phyloP scores from a whole-genome alignment of 2,113 vertebrate species.

The Pongo pygmaeus region DNA sequence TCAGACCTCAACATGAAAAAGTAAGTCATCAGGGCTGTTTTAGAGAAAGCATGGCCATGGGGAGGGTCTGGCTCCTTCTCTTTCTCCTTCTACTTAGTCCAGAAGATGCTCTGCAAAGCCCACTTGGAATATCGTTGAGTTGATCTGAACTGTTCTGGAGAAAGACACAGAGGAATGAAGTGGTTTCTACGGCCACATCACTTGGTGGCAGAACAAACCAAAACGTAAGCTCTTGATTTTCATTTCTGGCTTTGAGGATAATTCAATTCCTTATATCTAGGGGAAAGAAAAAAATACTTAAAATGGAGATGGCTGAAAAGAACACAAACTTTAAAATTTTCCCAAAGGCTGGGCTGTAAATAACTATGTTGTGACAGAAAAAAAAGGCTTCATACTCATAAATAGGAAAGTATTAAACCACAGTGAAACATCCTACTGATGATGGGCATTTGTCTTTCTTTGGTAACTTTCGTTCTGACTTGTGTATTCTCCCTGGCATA shows the following conservation, averaged over 20 bases:
- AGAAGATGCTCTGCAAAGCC: background rate
- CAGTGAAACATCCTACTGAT: background rate
- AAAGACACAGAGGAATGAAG: background rate
- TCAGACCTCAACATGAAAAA: background rate
- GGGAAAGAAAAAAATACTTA: background rate
- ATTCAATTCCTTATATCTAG: background rate
- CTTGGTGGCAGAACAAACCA: background rate
- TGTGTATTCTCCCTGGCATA: background rate
- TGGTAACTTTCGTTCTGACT: conserved; percentile 53
- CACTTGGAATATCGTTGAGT: background rate
- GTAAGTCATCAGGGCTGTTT: background rate
- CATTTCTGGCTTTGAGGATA: background rate
- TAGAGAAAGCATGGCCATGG: background rate
- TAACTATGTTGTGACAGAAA: background rate
- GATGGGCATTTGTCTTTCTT: conserved; percentile 38
- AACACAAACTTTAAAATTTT: background rate
- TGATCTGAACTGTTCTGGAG: background rate
- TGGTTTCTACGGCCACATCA: background rate
- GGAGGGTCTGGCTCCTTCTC: background rate
- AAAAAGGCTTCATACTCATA: conserved; percentile 54
- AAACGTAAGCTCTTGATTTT: background rate
- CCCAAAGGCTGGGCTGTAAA: background rate
- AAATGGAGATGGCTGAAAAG: background rate
- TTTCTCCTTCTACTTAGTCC: background rate
- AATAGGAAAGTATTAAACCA: conserved; percentile 31